phyloP scores from a whole-genome alignment of 2,797 vertebrate species.

The Sitta carolinensis region DNA sequence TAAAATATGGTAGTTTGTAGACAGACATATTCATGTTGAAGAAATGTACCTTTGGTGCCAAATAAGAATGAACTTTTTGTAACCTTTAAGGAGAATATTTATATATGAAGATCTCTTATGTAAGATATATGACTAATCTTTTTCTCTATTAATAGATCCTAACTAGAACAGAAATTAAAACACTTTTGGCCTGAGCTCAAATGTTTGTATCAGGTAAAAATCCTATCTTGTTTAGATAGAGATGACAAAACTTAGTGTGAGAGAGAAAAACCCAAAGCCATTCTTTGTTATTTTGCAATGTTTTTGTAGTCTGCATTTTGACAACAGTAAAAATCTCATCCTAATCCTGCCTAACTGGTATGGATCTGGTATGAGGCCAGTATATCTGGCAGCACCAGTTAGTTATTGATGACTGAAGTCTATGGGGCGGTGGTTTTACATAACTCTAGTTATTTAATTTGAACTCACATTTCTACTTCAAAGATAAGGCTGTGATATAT shows the following conservation, averaged over 20 bases:
- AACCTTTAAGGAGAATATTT: background rate
- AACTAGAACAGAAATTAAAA: background rate
- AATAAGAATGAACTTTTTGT: background rate
- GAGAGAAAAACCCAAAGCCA: background rate
- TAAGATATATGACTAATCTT: background rate
- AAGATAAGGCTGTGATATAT: background rate
- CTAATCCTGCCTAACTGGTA: background rate
- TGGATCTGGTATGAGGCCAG: background rate
- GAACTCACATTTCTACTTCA: background rate
- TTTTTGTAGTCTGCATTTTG: background rate
- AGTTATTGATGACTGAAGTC: background rate
- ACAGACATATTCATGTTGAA: background rate
- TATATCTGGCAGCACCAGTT: background rate
- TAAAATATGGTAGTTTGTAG: background rate
- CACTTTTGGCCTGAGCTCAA: background rate
- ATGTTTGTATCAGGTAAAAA: background rate
- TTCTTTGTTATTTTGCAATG: background rate
- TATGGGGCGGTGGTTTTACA: background rate
- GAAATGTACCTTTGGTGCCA: background rate
- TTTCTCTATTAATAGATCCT: background rate
- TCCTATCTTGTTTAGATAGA: background rate
- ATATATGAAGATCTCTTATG: background rate
- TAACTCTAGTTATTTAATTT: background rate
- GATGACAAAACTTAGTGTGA: background rate
- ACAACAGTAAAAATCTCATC: background rate